A percentile compares a stretch with the other conserved stretches of the same genome.
phyloP scores from a whole-genome alignment of 2,888 invertebrate species.

The Folsomia candida region DNA sequence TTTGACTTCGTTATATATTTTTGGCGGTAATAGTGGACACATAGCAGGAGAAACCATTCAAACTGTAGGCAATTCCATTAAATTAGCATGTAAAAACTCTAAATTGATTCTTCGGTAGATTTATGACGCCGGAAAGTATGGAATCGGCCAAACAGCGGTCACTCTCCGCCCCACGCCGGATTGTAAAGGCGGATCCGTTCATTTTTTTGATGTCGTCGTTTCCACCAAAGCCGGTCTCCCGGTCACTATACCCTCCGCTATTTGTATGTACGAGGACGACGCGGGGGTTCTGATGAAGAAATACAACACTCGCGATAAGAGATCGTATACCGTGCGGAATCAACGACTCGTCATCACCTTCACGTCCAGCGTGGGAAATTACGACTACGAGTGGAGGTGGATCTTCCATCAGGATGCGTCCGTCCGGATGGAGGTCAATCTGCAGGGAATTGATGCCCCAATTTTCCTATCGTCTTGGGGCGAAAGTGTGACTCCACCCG shows the following conservation, averaged over 20 bases:
- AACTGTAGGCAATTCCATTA: no score
- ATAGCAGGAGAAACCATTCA: no score
- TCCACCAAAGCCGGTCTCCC: conserved; percentile 35
- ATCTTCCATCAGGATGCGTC: conserved; percentile 41
- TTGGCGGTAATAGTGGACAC: no score
- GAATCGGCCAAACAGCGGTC: conserved; percentile 37
- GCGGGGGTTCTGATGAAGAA: conserved; percentile 42
- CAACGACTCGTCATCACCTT: conserved; percentile 39
- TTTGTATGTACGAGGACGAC: conserved; percentile 48
- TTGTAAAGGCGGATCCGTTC: conserved; percentile 35
- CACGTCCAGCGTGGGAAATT: conserved; percentile 43
- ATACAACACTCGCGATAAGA: conserved; percentile 38
- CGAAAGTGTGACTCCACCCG: no score
- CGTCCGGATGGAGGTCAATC: conserved; percentile 41
- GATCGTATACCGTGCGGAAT: conserved; percentile 29
- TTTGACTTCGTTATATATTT: no score
- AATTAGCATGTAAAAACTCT: no score
- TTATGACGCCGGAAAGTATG: conserved; percentile 27
- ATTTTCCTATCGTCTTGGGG: no score
- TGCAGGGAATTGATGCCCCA: no score
- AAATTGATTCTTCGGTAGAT: no score
- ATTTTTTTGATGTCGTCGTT: conserved; percentile 38
- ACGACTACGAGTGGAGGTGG: no score
- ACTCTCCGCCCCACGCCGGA: conserved; percentile 34
- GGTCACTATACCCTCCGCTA: conserved; percentile 32